Conservation (phyloP, 2,888 invertebrate genomes). For the Marasmarcha lunaedactyla region DNA sequence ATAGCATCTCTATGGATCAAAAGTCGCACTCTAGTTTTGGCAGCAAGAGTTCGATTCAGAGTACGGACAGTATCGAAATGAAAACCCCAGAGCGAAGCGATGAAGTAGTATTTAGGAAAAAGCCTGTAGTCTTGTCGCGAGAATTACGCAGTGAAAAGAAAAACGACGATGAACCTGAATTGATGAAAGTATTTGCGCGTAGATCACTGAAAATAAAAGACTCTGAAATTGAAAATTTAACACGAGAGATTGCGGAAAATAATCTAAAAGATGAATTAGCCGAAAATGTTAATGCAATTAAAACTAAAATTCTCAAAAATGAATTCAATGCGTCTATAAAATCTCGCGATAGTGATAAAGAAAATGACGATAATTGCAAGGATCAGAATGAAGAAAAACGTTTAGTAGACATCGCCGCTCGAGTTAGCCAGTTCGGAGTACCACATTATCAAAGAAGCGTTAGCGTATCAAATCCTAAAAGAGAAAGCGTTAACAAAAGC, state of each 20-base stretch:
- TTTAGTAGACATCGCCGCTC: conserved; percentile 50
- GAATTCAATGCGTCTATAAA: conserved; percentile 66
- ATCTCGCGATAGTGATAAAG: conserved; percentile 79
- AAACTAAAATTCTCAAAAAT: conserved; percentile 48
- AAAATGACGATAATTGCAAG: conserved; percentile 65
- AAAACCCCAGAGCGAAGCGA: conserved; percentile 50
- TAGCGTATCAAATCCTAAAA: conserved; percentile 46
- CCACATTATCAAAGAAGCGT: conserved; percentile 53
- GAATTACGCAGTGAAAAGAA: conserved; percentile 48
- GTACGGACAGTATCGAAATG: conserved; percentile 53
- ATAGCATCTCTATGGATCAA: conserved; percentile 54
- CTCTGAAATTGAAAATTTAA: conserved; percentile 70
- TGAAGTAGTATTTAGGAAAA: conserved; percentile 69
- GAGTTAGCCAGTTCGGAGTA: conserved; percentile 56
- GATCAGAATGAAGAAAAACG: conserved; percentile 28
- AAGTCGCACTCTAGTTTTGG: conserved; percentile 63
- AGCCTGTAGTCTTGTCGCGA: conserved; percentile 53
- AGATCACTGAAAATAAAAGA: conserved; percentile 86
- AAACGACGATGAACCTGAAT: conserved; percentile 80
- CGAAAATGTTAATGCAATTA: conserved; percentile 28
- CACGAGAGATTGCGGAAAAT: conserved; percentile 66
- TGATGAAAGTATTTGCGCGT: conserved; percentile 85
- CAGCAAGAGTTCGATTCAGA: conserved; percentile 60
- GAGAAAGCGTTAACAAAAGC: conserved; percentile 49
- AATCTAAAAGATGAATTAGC: conserved; percentile 37